Evolutionary conservation across 2,797 vertebrate species (phyloP).

Genomic region (Platyrinchus mystaceus): DNA sequence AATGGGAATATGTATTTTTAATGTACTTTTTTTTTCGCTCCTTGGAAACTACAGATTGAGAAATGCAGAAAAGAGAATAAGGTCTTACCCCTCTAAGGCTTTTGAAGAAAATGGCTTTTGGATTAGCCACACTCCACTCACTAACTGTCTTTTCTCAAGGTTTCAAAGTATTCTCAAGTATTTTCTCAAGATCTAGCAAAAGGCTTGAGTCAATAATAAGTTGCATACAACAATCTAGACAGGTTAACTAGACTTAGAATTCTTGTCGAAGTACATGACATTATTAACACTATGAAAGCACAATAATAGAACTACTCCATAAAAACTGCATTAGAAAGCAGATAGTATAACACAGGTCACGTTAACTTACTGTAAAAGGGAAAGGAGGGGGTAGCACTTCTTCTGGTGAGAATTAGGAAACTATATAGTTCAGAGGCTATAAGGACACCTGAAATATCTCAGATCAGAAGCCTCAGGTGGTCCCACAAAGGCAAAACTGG

Average conservation of each 20-base stretch:
- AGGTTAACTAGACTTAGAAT: slow-evolving; percentile 23
- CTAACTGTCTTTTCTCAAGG: background rate
- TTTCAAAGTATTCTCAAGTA: too few relatives aligned
- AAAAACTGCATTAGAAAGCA: slow-evolving; percentile 34
- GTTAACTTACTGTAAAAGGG: background rate
- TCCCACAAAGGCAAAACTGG: background rate
- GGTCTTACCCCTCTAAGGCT: background rate
- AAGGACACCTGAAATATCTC: background rate
- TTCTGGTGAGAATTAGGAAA: background rate
- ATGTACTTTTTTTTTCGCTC: background rate
- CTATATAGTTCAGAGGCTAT: background rate
- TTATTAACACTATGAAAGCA: background rate
- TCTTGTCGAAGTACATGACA: background rate
- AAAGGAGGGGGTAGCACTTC: background rate
- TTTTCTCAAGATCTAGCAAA: background rate
- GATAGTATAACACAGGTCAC: background rate
- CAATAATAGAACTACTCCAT: background rate
- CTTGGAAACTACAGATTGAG: background rate
- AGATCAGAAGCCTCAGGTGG: background rate
- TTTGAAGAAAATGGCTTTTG: slow-evolving; percentile 2
- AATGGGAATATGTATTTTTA: background rate
- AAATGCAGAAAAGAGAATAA: background rate
- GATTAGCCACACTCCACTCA: background rate
- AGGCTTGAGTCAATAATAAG: background rate
- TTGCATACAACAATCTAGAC: background rate